phyloP scores from a whole-genome alignment of 2,113 vertebrate species.

The Numida meleagris region DNA sequence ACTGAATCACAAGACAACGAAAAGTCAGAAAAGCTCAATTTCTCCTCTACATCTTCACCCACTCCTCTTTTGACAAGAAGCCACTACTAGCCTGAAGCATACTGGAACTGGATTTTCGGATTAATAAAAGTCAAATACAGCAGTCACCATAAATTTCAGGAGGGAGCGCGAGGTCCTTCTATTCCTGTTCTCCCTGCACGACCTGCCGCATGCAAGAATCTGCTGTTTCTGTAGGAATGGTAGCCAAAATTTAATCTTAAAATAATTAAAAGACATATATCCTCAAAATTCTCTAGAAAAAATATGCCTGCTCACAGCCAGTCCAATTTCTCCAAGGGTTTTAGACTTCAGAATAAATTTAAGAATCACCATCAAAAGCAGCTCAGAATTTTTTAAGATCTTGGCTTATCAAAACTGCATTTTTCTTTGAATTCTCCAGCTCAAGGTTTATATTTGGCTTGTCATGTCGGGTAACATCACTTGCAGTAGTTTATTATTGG shows the following conservation, averaged over 20 bases:
- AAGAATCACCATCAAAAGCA: constrained; percentile 25
- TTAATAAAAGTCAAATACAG: neutral
- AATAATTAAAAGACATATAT: constrained; percentile 25
- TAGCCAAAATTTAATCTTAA: constrained; percentile 10
- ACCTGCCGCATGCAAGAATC: neutral
- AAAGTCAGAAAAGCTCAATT: neutral
- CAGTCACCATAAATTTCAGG: neutral
- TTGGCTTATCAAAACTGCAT: constrained; percentile 34
- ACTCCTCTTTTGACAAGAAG: neutral
- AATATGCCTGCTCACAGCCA: constrained; percentile 1
- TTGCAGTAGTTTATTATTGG: constrained; percentile 47
- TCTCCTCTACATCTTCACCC: neutral
- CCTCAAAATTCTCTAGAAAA: constrained; percentile 1
- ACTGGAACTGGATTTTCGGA: neutral
- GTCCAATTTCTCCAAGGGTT: constrained; percentile 19
- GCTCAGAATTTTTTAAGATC: constrained; percentile 53
- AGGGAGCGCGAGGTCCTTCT: neutral
- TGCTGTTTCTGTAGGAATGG: neutral
- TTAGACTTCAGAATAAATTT: constrained; percentile 44
- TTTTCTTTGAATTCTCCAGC: constrained; percentile 55
- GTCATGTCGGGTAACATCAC: constrained; percentile 60
- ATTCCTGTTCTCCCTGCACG: neutral
- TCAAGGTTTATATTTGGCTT: constrained; percentile 53
- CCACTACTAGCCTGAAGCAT: neutral
- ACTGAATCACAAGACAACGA: neutral